Conservation (phyloP, 2,797 vertebrate genomes). For the Xiphorhynchus erythropygius region DNA sequence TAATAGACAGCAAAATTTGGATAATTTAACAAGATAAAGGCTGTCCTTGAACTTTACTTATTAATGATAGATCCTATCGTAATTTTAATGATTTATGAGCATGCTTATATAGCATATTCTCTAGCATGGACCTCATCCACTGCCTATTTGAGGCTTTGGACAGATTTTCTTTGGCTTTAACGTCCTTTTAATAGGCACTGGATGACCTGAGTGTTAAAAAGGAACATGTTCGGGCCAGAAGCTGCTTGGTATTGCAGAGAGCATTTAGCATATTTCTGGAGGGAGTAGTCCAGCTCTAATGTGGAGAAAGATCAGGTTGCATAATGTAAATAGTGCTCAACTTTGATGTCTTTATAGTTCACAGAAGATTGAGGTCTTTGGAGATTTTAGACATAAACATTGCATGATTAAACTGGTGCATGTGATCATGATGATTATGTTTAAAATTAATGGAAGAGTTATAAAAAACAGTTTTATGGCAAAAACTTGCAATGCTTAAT, state of each 20-base stretch:
- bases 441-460: background rate
- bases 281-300: background rate
- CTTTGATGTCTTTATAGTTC: background rate
- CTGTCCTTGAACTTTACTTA: conserved; percentile 73
- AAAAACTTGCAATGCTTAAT: background rate
- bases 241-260: background rate
- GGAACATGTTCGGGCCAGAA: conserved; percentile 1
- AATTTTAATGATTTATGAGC: conserved; percentile 67
- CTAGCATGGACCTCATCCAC: conserved; percentile 7
- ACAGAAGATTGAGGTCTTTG: background rate
- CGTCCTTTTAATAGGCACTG: conserved; percentile 47
- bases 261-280: background rate
- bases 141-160: background rate
- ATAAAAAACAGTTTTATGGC: background rate
- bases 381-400: background rate
- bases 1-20: conserved; percentile 69
- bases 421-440: background rate
- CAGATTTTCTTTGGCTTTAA: conserved; percentile 55
- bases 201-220: conserved; percentile 44
- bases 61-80: conserved; percentile 60
- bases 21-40: conserved; percentile 69
- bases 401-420: background rate
- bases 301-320: background rate
- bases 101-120: conserved; percentile 59
- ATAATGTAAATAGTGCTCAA: background rate